Conservation (phyloP, 1,140 invertebrate species). For the Pachypsylla venusta region DNA sequence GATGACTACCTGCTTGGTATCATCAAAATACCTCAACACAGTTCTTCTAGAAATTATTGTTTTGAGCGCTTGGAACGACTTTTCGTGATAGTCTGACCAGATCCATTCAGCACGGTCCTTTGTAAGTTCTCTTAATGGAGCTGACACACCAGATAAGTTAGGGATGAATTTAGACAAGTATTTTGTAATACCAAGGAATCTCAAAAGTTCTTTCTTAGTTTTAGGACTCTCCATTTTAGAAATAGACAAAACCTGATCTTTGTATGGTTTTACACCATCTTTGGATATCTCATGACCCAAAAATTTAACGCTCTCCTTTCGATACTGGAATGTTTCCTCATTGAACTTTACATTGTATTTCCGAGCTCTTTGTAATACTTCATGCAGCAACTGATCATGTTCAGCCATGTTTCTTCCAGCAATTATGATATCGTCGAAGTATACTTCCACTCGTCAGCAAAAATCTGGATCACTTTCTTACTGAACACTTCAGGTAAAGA, state of each 20-base stretch:
- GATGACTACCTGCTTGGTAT: slow-evolving; percentile 25
- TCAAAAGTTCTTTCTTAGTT: slow-evolving; percentile 25
- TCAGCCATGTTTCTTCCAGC: neutral
- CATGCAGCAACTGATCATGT: slow-evolving; percentile 23
- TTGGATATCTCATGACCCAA: too few species aligned
- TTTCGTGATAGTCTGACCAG: slow-evolving; percentile 17
- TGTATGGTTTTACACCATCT: too few species aligned
- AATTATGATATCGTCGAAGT: slow-evolving; percentile 15
- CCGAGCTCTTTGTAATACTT: slow-evolving; percentile 26
- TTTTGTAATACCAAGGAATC: slow-evolving; percentile 28
- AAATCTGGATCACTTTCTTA: slow-evolving; percentile 19
- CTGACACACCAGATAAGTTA: slow-evolving; percentile 16
- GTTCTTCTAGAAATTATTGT: slow-evolving; percentile 14
- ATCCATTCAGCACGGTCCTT: slow-evolving; percentile 16
- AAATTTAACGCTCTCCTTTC: slow-evolving; percentile 27
- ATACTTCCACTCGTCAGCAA: slow-evolving; percentile 27
- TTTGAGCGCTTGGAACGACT: slow-evolving; percentile 21
- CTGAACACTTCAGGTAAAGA: slow-evolving; percentile 29
- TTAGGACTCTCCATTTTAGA: slow-evolving; percentile 26
- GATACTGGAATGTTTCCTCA: slow-evolving; percentile 19
- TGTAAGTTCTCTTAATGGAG: slow-evolving; percentile 18
- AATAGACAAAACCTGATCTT: slow-evolving; percentile 28
- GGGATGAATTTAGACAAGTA: slow-evolving; percentile 25
- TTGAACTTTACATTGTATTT: slow-evolving; percentile 27
- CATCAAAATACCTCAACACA: slow-evolving; percentile 22